phyloP scores from a whole-genome alignment of 2,797 vertebrate genomes.

The Lagocephalus sceleratus region DNA sequence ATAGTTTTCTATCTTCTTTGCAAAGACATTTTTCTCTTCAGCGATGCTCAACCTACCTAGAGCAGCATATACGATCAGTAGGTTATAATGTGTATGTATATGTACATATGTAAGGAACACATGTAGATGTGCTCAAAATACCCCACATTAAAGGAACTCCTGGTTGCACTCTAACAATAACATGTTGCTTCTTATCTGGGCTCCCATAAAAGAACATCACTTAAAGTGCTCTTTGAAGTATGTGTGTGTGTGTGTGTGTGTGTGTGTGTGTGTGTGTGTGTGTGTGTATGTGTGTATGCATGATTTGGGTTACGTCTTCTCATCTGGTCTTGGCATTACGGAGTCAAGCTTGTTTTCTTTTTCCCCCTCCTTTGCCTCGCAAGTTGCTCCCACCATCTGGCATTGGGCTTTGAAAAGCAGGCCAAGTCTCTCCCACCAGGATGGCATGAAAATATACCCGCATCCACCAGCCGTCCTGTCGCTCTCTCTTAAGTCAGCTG shows the following conservation, averaged over 20 bases:
- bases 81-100: constrained; percentile 2
- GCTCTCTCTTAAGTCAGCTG: constrained; percentile 56
- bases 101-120: constrained; percentile 3
- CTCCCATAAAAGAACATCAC: constrained; percentile 39
- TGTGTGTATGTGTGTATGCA: neutral
- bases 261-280: constrained; percentile 23
- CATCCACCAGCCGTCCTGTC: constrained; percentile 60
- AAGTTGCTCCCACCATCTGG: constrained; percentile 76
- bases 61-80: constrained; percentile 1
- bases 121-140: neutral
- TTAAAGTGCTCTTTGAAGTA: constrained; percentile 56
- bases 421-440: constrained; percentile 78
- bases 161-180: constrained; percentile 39
- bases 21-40: neutral
- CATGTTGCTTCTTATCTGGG: constrained; percentile 12
- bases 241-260: constrained; percentile 18
- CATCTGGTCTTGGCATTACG: constrained; percentile 71
- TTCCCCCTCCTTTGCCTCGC: constrained; percentile 65
- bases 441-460: constrained; percentile 72
- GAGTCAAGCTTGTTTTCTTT: constrained; percentile 68
- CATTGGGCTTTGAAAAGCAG: constrained; percentile 75
- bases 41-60: neutral
- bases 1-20: too few relatives aligned
- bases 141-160: constrained; percentile 1
- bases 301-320: constrained; percentile 67